Evolutionary conservation across 2,113 vertebrate genomes (phyloP).

Genomic region (Cariama cristata): DNA sequence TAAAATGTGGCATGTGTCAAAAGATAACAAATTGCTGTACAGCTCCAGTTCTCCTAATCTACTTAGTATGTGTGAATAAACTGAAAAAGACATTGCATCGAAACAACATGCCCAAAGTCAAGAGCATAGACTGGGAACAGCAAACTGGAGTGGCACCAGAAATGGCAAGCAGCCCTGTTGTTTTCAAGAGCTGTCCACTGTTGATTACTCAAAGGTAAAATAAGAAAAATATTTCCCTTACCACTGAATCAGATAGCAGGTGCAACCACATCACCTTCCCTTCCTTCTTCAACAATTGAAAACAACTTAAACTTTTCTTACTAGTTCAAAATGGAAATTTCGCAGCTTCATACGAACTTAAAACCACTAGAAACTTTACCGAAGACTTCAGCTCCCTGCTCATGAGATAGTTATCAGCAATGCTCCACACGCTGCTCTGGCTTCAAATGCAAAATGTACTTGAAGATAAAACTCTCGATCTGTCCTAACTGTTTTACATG

Average conservation of each 20-base stretch:
- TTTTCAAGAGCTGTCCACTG: neutral
- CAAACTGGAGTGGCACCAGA: neutral
- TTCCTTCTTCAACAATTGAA: neutral
- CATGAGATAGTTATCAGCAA: neutral
- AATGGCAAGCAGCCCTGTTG: neutral
- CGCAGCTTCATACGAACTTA: neutral
- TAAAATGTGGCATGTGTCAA: neutral
- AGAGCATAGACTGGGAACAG: neutral
- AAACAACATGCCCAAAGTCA: neutral
- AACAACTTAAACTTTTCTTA: neutral
- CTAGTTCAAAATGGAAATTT: neutral
- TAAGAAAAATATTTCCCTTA: neutral
- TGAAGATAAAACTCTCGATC: neutral
- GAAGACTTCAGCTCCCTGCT: neutral
- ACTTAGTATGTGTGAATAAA: neutral
- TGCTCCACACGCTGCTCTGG: neutral
- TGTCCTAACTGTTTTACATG: fast-evolving
- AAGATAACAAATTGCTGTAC: neutral
- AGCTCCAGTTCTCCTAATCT: neutral
- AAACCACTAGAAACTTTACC: neutral
- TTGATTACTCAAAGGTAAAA: neutral
- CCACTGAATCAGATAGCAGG: neutral
- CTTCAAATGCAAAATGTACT: neutral
- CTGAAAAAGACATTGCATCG: neutral
- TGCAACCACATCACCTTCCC: neutral